A percentile compares a stretch with the other conserved stretches of the same genome.
These are phyloP conservation scores for Dromius quadrimaculatus DNA, from an alignment of 2,888 invertebrate genomes.

Conservation along the genomic window DNA sequence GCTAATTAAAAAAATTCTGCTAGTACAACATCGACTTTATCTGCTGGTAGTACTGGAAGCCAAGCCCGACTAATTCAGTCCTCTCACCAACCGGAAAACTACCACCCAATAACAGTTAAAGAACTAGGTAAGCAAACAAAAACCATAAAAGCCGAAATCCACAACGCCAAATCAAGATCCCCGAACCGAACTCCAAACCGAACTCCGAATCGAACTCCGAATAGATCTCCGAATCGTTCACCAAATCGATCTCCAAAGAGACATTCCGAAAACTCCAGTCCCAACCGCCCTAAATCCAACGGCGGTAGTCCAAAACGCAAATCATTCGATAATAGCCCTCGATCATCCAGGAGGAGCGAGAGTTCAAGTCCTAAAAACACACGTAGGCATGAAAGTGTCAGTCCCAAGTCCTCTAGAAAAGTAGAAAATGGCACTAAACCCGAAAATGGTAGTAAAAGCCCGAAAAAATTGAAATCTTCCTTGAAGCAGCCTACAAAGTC, in stretches of 20 bases:
- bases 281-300: slow-evolving; percentile 53
- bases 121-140: slow-evolving; percentile 85
- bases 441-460: slow-evolving; percentile 51
- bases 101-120: slow-evolving; percentile 89
- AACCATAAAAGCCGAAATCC: slow-evolving; percentile 66
- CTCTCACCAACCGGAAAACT: slow-evolving; percentile 92
- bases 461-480: slow-evolving; percentile 59
- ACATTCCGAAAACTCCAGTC: slow-evolving; percentile 56
- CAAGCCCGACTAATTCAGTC: slow-evolving; percentile 94
- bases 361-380: slow-evolving; percentile 54
- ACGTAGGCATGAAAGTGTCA: slow-evolving; percentile 57
- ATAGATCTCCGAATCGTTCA: slow-evolving; percentile 58
- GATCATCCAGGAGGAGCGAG: slow-evolving; percentile 36
- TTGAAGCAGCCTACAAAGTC: slow-evolving; percentile 67
- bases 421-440: slow-evolving; percentile 46
- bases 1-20: no score
- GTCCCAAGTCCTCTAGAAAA: slow-evolving; percentile 55
- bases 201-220: no score
- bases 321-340: slow-evolving; percentile 35
- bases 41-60: slow-evolving; percentile 93
- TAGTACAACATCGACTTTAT: slow-evolving; percentile 94
- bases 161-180: slow-evolving; percentile 60
- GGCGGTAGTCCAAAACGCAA: slow-evolving; percentile 49
- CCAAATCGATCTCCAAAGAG: slow-evolving; percentile 61
- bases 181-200: slow-evolving; percentile 61